Evolutionary conservation across 2,888 invertebrate species (phyloP), one percentile per base, ranked within the genome.

Genomic region (Peribatodes rhomboidaria): DNA sequence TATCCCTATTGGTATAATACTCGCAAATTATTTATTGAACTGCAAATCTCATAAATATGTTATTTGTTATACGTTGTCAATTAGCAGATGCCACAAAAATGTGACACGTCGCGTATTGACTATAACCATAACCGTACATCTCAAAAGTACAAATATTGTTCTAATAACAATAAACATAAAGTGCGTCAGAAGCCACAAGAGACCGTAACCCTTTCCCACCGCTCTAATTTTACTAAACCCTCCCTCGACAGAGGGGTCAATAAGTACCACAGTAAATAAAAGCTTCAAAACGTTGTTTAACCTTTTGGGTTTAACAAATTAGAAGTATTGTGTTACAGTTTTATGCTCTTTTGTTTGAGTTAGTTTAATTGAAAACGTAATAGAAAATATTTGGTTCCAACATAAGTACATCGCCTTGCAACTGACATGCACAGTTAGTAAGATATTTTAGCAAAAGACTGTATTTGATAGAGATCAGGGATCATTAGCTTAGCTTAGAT

Each of bases 171-270:
- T 93, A 91, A 92, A 89, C 83, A 86, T 90, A 86, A 89, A 90
- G 86, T 84, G 85, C 84, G 81, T 90, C 88, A 89, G 84, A 81
- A 82, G 81, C 74, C 75, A 71, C 72, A 72, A 69, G 69, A 54
- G 60, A 44, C 76, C 72, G 70, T 78, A 92, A 91, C 92, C 92
- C 90, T 91, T 93, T 92, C 93, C 92, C 93, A 93, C 90, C 89
- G 87, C 90, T 93, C 92, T 92, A 91, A 89, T 91, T 92, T 92
- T 91, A 92, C 92, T 91, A 92, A 92, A 90, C 90, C 86, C 84
- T 84, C 82, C 68, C 77, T 80, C 80, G 84, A 85, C 83, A 82
- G 82, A 81, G 86, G 90, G 91, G 90, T 84, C 83, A 86, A 74
- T 84, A 84, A 86, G 83, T 86, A 85, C 84, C 80, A 78, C 73